Conservation (phyloP, 2,888 invertebrate species). For the Girardia tigrina region DNA sequence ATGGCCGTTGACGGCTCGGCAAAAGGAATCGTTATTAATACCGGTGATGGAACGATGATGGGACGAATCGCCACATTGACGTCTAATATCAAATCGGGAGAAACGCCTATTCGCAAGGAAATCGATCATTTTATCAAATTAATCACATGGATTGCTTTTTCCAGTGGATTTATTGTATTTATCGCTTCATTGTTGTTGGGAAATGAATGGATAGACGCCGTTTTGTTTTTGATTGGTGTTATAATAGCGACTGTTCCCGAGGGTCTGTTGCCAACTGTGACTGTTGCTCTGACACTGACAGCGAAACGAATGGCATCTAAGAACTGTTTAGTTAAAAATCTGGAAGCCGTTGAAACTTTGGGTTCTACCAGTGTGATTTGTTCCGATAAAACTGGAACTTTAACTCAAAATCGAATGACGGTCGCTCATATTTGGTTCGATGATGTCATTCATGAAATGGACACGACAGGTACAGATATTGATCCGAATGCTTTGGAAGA, state of each 20-base stretch:
- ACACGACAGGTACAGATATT: conserved; percentile 62
- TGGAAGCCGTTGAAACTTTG: conserved; percentile 95
- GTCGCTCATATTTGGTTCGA: conserved; percentile 99
- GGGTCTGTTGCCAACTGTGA: conserved; percentile 91
- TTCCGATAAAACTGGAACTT: conserved; percentile 96
- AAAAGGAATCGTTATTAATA: conserved; percentile 47
- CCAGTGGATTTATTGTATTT: conserved; percentile 80
- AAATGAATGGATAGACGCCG: conserved; percentile 96
- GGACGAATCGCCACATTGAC: conserved; percentile 51
- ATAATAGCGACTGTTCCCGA: conserved; percentile 99
- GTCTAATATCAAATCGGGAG: conserved; percentile 52
- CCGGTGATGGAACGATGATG: conserved; percentile 51
- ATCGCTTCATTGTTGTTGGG: conserved; percentile 86
- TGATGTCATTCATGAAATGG: conserved; percentile 91
- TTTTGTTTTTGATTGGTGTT: conserved; percentile 91
- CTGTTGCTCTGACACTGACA: conserved; percentile 89
- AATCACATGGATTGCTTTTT: conserved; percentile 69
- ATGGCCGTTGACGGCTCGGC: conserved; percentile 57
- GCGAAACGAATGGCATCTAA: conserved; percentile 98
- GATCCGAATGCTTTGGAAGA: background rate
- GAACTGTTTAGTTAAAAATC: conserved; percentile 94
- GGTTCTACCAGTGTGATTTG: conserved; percentile 98
- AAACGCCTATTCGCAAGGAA: conserved; percentile 95
- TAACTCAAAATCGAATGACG: conserved; percentile 97
- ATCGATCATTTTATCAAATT: conserved; percentile 97